Percentiles rank a stretch among this genome's conserved stretches.
Conservation (phyloP, 2,113 vertebrate species). For the Manacus vitellinus region DNA sequence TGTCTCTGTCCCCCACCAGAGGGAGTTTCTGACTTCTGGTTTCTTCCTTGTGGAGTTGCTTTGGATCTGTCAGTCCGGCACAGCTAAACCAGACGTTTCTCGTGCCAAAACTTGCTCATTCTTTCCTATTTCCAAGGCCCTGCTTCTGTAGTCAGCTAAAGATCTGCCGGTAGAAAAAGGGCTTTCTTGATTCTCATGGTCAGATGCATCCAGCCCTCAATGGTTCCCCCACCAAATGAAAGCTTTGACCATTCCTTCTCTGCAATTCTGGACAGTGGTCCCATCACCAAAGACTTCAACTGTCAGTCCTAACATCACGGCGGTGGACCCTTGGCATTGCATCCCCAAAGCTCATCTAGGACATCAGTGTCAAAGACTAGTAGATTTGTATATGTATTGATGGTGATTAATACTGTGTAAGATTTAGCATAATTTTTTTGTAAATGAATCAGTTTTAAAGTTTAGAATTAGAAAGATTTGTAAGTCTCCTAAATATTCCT, state of each 20-base stretch:
- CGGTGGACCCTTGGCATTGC: neutral
- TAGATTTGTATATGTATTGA: neutral
- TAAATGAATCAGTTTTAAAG: neutral
- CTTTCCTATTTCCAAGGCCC: neutral
- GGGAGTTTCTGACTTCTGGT: neutral
- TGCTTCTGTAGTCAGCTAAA: neutral
- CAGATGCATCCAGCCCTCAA: neutral
- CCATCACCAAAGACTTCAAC: no score
- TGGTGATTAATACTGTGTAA: neutral
- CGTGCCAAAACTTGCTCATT: neutral
- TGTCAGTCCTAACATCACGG: neutral
- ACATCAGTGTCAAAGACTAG: neutral
- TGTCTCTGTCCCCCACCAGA: fast-evolving
- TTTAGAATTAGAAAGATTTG: neutral
- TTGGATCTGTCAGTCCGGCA: neutral
- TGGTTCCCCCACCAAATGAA: neutral
- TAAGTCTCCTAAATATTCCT: neutral
- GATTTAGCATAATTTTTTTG: neutral
- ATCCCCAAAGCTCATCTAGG: neutral
- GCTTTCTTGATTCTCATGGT: neutral
- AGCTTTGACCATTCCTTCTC: neutral
- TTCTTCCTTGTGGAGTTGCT: neutral
- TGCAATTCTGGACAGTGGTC: neutral
- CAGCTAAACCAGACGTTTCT: neutral
- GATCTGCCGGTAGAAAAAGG: neutral